Base-by-base conservation (phyloP, 2,888 invertebrate species). In the Agrenia bidenticulata region DNA sequence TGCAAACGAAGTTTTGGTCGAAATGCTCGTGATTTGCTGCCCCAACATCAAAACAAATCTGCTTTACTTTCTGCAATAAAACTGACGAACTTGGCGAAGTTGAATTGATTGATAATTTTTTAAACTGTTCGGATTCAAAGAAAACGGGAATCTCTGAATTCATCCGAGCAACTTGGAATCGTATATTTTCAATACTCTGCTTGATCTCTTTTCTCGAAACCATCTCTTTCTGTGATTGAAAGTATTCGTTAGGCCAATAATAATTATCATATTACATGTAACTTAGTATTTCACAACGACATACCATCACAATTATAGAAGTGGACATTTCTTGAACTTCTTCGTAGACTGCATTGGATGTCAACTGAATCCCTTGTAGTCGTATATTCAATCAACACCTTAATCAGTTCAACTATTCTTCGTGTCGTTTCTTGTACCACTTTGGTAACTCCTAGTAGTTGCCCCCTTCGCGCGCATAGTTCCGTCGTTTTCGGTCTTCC, bases 321-420 rank as follows among this genome's bases (percentile, higher is more conserved):
- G 67, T 42, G 13, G 71, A 67, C 73, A 75, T 73, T 19, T 64
- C 59, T 26, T 72, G 64, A 50, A 70, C 67, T 57, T 68, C 71
- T 21, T 67, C 67, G 24, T 72, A 73, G 13, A 75, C 70, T 60
- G 73, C 74, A 24, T 59, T 63, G 2, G 69, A 64, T 11, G 73
- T 74, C 2, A 54, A 13, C 13, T 61, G 56, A n/a, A 75, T 64
- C 9, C 72, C 69, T 26, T 64, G 60, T 27, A 24, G 65, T 69
- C 19, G 75, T 72, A 42, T 67, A 66, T 49, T 74, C 73, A 27
- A 75, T 69, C 4, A 75, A 55, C 56, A 72, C 63, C 55, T 75
- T 75, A 19, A 75, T 75, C 21, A 73, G 53, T 21, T 75, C 73
- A 2, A 75, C 75, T 15, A 73, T 70, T 61, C 70, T 69, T 32